A percentile compares a stretch with the other conserved stretches of the same genome.
phyloP scores from a whole-genome alignment of 2,888 invertebrate genomes.

The Hypercompe scribonia region DNA sequence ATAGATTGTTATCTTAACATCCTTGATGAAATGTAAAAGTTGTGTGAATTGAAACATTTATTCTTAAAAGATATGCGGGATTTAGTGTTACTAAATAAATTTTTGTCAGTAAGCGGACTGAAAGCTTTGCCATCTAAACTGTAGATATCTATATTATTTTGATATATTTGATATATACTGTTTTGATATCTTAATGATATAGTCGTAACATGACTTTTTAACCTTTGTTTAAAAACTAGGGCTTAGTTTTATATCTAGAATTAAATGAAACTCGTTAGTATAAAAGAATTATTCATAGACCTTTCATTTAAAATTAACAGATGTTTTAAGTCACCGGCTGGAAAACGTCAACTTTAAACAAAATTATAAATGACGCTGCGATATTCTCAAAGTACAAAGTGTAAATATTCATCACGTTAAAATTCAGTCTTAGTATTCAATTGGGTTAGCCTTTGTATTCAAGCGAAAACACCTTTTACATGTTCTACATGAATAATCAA shows the following conservation, averaged over 20 bases:
- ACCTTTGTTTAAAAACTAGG: neutral
- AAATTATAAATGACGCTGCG: neutral
- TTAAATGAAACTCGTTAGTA: neutral
- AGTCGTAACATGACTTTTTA: neutral
- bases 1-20: no score
- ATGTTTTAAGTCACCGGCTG: neutral
- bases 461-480: constrained; percentile 2
- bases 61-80: no score
- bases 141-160: no score
- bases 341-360: neutral
- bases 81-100: no score
- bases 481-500: constrained; percentile 4
- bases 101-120: no score
- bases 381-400: constrained; percentile 18
- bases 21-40: no score
- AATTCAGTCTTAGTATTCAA: neutral
- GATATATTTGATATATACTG: no score
- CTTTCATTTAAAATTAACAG: neutral
- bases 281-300: neutral
- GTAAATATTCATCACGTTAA: constrained; percentile 10
- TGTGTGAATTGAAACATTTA: no score
- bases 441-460: neutral
- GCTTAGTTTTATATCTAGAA: neutral
- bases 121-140: no score
- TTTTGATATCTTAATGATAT: no score